Conservation (phyloP, 2,797 vertebrate genomes). For the Coregonus sp. region DNA sequence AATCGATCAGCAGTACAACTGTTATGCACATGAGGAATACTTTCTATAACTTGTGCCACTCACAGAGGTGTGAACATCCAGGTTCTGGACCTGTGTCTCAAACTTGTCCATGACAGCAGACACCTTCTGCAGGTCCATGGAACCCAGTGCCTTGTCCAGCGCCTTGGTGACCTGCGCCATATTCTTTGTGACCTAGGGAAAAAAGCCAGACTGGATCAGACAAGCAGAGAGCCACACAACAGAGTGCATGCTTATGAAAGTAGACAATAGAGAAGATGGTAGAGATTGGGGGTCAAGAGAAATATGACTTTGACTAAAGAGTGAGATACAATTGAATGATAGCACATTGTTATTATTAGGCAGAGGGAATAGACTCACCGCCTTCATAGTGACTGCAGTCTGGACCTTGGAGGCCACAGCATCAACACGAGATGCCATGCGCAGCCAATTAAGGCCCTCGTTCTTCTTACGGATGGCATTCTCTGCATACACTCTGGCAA, state of each 20-base stretch:
- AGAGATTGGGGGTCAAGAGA: not conserved
- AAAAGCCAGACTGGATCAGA: not conserved
- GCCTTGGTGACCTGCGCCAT: constrained; percentile 97
- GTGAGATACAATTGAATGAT: not conserved
- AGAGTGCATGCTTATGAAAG: not conserved
- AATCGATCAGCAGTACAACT: not conserved
- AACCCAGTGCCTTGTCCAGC: constrained; percentile 89
- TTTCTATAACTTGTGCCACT: constrained; percentile 43
- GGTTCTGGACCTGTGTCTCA: constrained; percentile 93
- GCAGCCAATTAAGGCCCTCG: constrained; percentile 90
- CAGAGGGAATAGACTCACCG: constrained; percentile 72
- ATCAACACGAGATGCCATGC: constrained; percentile 92
- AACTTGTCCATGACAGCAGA: constrained; percentile 97
- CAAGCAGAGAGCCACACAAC: not conserved
- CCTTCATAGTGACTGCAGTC: constrained; percentile 94
- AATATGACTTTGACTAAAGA: not conserved
- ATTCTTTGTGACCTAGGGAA: constrained; percentile 87
- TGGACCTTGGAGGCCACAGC: constrained; percentile 97
- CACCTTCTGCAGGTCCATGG: constrained; percentile 97
- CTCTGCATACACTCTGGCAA: constrained; percentile 90
- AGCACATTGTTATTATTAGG: not conserved
- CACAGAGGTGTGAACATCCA: constrained; percentile 95
- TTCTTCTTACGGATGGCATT: constrained; percentile 96
- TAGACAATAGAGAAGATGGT: not conserved
- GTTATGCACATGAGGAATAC: not conserved